A percentile compares a stretch with the other conserved stretches of the same genome.
These are phyloP conservation scores for Agrotis segetum DNA, from an alignment of 2,888 invertebrate genomes.

Conservation along the genomic window DNA sequence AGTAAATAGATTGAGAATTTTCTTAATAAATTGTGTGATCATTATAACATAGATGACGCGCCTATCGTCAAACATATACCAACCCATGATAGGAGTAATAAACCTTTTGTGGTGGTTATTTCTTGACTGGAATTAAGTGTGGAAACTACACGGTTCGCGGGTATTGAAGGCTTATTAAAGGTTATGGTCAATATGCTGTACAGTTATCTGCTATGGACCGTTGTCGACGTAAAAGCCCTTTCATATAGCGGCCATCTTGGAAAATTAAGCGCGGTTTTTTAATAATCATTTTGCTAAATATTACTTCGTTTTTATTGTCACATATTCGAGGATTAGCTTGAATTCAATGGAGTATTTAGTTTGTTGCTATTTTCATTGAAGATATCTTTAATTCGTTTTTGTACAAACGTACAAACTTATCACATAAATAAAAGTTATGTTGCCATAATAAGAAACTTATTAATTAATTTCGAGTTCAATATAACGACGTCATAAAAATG, in stretches of 20 bases:
- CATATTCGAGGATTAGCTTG: not conserved
- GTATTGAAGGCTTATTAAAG: constrained; percentile 74
- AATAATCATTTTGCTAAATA: constrained; percentile 21
- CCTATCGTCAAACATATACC: not conserved
- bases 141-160: constrained; percentile 69
- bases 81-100: constrained; percentile 25
- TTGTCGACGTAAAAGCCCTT: constrained; percentile 58
- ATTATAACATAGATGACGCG: constrained; percentile 3
- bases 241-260: constrained; percentile 53
- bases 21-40: not conserved
- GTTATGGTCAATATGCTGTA: constrained; percentile 77
- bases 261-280: constrained; percentile 52
- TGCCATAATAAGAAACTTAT: not conserved
- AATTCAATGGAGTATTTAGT: not conserved
- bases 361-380: not conserved
- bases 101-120: constrained; percentile 56
- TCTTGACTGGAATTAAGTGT: constrained; percentile 69
- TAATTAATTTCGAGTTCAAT: not conserved
- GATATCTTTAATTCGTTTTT: too few relatives aligned
- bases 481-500: not conserved
- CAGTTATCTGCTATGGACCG: constrained; percentile 72
- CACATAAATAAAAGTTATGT: not conserved
- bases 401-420: too few relatives aligned
- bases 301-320: constrained; percentile 13
- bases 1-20: not conserved